A percentile compares a stretch with the other conserved stretches of the same genome.
phyloP scores from a whole-genome alignment of 2,113 vertebrate genomes.

The Megaleporinus macrocephalus region DNA sequence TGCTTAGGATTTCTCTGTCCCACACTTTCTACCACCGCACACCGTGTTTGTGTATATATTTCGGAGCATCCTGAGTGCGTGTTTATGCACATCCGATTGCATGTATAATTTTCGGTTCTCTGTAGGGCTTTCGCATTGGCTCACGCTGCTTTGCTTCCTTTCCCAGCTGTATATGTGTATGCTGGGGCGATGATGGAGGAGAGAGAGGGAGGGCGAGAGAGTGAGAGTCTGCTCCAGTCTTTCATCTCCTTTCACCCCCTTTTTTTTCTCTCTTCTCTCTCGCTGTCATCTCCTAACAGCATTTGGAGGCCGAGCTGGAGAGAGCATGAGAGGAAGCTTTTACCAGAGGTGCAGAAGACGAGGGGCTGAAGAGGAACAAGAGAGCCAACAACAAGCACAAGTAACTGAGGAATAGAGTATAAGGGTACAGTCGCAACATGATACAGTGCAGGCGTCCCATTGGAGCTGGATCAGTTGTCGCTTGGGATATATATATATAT shows the following conservation, averaged over 20 bases:
- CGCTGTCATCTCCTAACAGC: slow-evolving; percentile 62
- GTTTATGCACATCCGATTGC: slow-evolving; percentile 5
- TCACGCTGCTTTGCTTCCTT: no score
- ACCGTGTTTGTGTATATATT: background rate
- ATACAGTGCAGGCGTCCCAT: no score
- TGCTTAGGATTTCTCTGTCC: no score
- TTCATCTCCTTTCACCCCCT: slow-evolving; percentile 24
- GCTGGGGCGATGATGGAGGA: background rate
- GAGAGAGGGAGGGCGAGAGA: background rate
- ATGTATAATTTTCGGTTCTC: background rate
- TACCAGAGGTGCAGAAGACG: slow-evolving; percentile 69
- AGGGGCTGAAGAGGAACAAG: slow-evolving; percentile 50
- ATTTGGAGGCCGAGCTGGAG: slow-evolving; percentile 55
- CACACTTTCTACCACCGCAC: background rate
- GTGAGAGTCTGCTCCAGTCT: slow-evolving; percentile 3
- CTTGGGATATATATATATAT: no score
- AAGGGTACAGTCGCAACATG: no score
- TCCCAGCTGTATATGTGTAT: slow-evolving; percentile 4
- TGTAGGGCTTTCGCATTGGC: background rate
- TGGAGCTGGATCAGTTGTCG: no score
- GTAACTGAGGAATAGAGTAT: no score
- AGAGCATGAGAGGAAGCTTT: slow-evolving; percentile 68
- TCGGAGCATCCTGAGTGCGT: background rate
- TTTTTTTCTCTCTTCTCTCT: slow-evolving; percentile 55
- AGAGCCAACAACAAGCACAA: background rate